Conservation (phyloP, 2,797 vertebrate genomes). For the Karalla daura region DNA sequence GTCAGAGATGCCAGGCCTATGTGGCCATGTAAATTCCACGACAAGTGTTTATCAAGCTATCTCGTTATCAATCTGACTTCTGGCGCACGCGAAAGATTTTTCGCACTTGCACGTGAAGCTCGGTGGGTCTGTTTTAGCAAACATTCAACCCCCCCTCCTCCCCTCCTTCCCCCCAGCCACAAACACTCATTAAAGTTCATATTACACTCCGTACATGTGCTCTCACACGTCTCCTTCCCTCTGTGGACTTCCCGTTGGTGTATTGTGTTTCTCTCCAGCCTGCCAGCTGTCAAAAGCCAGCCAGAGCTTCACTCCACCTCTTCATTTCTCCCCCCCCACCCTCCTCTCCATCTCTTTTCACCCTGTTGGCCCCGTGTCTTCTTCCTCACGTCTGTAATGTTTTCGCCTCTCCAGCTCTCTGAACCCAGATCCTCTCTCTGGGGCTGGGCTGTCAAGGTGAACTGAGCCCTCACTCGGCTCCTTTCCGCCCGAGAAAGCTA, state of each 20-base stretch:
- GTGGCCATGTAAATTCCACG: constrained; percentile 69
- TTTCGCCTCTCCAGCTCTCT: constrained; percentile 47
- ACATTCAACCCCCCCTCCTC: too few species aligned
- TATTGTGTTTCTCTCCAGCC: constrained; percentile 55
- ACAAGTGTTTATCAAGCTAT: constrained; percentile 40
- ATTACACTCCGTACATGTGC: constrained; percentile 24
- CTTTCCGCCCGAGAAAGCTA: constrained; percentile 46
- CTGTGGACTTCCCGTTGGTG: constrained; percentile 32
- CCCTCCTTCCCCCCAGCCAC: too few species aligned
- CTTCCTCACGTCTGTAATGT: constrained; percentile 35
- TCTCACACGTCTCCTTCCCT: constrained; percentile 30
- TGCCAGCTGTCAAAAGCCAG: constrained; percentile 59
- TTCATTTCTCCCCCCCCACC: constrained; percentile 36
- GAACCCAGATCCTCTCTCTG: constrained; percentile 64
- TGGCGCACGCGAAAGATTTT: constrained; percentile 18
- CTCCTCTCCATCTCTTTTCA: constrained; percentile 39
- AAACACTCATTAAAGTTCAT: constrained; percentile 38
- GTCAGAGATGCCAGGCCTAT: constrained; percentile 48
- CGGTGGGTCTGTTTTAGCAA: constrained; percentile 13
- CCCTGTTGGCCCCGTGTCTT: constrained; percentile 43
- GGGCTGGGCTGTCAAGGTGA: constrained; percentile 68
- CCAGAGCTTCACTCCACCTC: constrained; percentile 49
- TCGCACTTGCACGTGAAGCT: constrained; percentile 3
- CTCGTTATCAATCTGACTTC: constrained; percentile 30
- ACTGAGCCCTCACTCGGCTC: constrained; percentile 43